Percentiles rank a stretch among this genome's conserved stretches.
Conservation (phyloP, 1,140 invertebrate genomes). For the Triops cancriformis region DNA sequence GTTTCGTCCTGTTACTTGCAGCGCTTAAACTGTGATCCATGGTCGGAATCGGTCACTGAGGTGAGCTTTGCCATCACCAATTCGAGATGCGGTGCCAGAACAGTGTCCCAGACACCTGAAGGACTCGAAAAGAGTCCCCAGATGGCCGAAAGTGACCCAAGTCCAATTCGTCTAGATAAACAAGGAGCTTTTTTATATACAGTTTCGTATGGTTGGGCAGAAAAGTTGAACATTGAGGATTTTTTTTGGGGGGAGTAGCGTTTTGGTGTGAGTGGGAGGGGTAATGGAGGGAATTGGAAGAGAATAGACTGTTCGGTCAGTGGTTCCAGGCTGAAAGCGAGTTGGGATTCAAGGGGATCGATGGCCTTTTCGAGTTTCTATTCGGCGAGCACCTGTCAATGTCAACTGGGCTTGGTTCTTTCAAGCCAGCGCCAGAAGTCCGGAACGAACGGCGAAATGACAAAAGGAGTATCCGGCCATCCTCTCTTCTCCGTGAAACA, state of each 20-base stretch:
- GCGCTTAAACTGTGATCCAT: no score
- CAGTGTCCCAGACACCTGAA: background rate
- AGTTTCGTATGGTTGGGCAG: no score
- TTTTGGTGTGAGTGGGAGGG: no score
- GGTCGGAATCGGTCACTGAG: no score
- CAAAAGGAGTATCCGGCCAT: background rate
- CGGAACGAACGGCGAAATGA: background rate
- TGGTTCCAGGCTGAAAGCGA: background rate
- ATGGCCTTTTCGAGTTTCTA: background rate
- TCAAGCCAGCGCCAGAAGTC: background rate
- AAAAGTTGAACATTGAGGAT: no score
- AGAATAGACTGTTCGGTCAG: background rate
- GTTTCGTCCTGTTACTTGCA: background rate
- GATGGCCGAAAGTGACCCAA: no score
- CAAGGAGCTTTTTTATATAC: no score
- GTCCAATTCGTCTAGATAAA: no score
- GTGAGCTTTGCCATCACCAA: no score
- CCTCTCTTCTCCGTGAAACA: background rate
- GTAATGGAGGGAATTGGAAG: background rate
- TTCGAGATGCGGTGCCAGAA: no score
- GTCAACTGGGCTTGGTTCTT: background rate
- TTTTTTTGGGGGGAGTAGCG: no score
- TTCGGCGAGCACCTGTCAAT: constrained; percentile 8
- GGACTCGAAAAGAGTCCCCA: no score
- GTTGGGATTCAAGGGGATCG: background rate